These are phyloP conservation scores for Rhabditoides inermis DNA, from an alignment of 2,888 invertebrate genomes.

Conservation along the genomic window DNA sequence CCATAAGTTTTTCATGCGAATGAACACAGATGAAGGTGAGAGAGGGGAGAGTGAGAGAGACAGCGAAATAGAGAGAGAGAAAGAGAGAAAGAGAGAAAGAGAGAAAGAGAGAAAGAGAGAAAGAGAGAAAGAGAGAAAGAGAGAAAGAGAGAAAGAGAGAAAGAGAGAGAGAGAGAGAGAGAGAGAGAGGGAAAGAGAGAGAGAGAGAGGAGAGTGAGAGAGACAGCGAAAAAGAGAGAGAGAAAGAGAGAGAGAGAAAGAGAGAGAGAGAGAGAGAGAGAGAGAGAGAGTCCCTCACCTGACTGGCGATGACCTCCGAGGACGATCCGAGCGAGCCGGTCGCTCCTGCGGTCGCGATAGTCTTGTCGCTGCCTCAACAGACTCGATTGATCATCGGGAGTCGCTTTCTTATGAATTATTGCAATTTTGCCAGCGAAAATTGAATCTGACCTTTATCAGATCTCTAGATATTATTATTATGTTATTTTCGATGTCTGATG, in stretches of 20 bases:
- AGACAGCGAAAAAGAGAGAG: too few species aligned
- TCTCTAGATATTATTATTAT: too few species aligned
- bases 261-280: neutral
- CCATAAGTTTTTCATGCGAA: too few species aligned
- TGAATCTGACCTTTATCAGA: too few species aligned
- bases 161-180: neutral
- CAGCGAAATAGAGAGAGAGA: neutral
- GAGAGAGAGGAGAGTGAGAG: neutral
- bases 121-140: neutral
- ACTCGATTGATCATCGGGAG: neutral
- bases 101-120: neutral
- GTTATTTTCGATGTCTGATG: too few species aligned
- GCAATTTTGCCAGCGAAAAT: too few species aligned
- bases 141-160: neutral
- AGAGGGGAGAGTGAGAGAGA: neutral
- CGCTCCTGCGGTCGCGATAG: conserved; percentile 28
- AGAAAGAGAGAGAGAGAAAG: neutral
- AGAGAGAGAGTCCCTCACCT: conserved; percentile 5
- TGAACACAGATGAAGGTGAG: too few species aligned
- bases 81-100: neutral
- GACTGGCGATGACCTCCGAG: conserved; percentile 18
- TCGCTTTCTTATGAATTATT: too few species aligned
- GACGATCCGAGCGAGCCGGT: conserved; percentile 26
- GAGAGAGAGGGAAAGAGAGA: neutral
- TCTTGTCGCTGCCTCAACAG: conserved; percentile 16